Evolutionary conservation across 2,797 vertebrate genomes (phyloP).

Genomic region (Peromyscus melanophrys): DNA sequence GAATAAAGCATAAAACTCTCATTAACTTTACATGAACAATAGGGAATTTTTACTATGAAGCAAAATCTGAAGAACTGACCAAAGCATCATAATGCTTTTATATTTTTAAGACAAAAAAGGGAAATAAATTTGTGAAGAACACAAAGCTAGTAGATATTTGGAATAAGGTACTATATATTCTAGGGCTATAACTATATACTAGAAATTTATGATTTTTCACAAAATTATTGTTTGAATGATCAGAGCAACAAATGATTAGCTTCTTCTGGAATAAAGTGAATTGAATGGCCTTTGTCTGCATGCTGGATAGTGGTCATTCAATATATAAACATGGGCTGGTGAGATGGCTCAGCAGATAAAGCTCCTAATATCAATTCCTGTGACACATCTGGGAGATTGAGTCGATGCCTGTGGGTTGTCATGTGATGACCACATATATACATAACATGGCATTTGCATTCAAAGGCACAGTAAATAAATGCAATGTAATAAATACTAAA

Average conservation of each 20-base stretch:
- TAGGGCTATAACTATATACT: neutral
- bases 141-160: neutral
- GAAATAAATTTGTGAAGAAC: neutral
- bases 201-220: neutral
- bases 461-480: neutral
- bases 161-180: neutral
- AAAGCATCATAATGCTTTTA: neutral
- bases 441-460: neutral
- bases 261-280: neutral
- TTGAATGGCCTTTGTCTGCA: neutral
- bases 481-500: neutral
- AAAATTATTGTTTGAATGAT: slow-evolving; percentile 32
- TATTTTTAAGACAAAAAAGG: neutral
- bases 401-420: neutral
- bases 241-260: neutral
- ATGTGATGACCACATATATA: neutral
- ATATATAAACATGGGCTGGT: neutral
- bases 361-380: neutral
- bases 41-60: neutral
- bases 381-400: neutral
- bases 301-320: neutral
- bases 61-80: neutral
- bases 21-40: neutral
- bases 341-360: neutral
- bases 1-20: neutral